A percentile compares a stretch with the other conserved stretches of the same genome.
These are phyloP conservation scores for Chelon auratus DNA, from an alignment of 2,797 vertebrate genomes.

Conservation along the genomic window DNA sequence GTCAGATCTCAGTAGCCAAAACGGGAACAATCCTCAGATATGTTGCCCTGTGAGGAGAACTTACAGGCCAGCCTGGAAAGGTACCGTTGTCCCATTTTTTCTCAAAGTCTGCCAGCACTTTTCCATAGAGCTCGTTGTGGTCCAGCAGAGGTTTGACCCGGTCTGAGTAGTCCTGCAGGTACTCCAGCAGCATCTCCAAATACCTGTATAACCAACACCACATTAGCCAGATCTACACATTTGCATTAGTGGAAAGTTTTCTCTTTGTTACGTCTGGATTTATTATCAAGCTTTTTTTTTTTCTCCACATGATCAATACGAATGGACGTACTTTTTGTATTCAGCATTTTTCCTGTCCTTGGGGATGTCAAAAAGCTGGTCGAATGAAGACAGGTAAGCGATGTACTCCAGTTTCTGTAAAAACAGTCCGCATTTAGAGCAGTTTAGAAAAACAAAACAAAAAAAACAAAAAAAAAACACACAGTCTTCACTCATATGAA, in stretches of 20 bases:
- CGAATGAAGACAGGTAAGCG: slow-evolving; percentile 94
- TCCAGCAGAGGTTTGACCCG: slow-evolving; percentile 95
- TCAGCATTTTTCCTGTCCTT: slow-evolving; percentile 98
- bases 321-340: slow-evolving; percentile 89
- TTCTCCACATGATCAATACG: neutral
- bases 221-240: neutral
- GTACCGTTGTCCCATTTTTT: slow-evolving; percentile 97
- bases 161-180: slow-evolving; percentile 97
- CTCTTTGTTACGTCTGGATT: neutral
- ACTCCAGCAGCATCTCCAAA: slow-evolving; percentile 96
- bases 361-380: slow-evolving; percentile 97
- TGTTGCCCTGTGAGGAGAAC: slow-evolving; percentile 33
- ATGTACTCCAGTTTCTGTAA: slow-evolving; percentile 95
- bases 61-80: slow-evolving; percentile 97
- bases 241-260: neutral
- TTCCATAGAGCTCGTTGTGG: slow-evolving; percentile 97
- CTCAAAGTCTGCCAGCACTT: slow-evolving; percentile 95
- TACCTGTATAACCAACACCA: slow-evolving; percentile 84
- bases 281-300: neutral
- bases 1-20: neutral
- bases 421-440: neutral
- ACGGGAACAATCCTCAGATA: rapidly evolving
- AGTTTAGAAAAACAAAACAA: neutral
- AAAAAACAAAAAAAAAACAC: no score
- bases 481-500: neutral